Percentiles rank a stretch among this genome's conserved stretches.
These are phyloP conservation scores for Sternotherus odoratus DNA, from an alignment of 2,797 vertebrate species.

Conservation along the genomic window DNA sequence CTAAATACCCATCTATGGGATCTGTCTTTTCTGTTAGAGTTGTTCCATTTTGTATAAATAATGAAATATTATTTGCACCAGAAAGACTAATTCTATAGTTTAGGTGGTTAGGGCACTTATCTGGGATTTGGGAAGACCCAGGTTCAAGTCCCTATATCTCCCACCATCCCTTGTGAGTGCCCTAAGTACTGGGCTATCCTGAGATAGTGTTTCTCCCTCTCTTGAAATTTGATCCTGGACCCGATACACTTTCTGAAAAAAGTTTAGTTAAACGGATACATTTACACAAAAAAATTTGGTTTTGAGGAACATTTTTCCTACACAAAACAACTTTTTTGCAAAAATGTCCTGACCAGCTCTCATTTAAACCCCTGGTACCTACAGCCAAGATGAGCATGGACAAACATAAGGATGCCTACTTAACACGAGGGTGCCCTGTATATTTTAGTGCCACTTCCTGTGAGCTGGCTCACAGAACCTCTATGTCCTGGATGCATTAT, in stretches of 20 bases:
- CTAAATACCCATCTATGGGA: too few species aligned
- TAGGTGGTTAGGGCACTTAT: not conserved
- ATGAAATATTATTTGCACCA: too few species aligned
- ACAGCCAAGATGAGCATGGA: not conserved
- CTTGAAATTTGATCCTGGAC: not conserved
- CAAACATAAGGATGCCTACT: not conserved
- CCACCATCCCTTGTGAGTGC: not conserved
- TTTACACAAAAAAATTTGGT: not conserved
- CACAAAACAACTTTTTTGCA: not conserved
- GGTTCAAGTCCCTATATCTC: not conserved
- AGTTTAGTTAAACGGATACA: not conserved
- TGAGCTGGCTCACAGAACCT: not conserved
- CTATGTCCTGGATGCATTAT: not conserved
- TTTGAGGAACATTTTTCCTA: not conserved
- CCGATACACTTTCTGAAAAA: not conserved
- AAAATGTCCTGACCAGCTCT: not conserved
- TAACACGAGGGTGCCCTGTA: not conserved
- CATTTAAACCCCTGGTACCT: not conserved
- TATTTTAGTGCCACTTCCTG: not conserved
- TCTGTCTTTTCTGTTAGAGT: too few species aligned
- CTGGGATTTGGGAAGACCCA: not conserved
- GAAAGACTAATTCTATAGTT: too few species aligned
- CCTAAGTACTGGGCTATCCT: not conserved
- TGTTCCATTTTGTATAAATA: too few species aligned
- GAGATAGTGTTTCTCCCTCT: not conserved